Conservation (phyloP, 2,797 vertebrate genomes). For the Argya squamiceps region DNA sequence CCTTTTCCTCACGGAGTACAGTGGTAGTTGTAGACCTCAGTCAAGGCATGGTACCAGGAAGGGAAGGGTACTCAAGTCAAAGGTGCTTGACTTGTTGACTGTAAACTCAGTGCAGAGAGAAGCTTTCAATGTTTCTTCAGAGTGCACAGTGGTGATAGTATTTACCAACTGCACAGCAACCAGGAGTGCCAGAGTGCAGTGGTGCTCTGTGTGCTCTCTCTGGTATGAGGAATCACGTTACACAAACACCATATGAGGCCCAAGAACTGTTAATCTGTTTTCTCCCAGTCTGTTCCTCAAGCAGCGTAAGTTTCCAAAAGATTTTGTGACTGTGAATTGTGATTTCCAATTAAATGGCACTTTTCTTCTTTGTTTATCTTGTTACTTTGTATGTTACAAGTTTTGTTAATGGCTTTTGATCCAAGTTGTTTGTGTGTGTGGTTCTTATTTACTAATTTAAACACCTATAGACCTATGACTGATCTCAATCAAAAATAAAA, state of each 20-base stretch:
- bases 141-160: neutral
- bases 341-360: neutral
- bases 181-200: neutral
- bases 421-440: neutral
- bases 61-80: neutral
- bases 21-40: neutral
- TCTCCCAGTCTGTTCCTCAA: neutral
- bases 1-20: neutral
- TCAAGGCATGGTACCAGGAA: neutral
- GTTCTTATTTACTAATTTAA: neutral
- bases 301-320: neutral
- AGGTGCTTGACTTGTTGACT: neutral
- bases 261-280: neutral
- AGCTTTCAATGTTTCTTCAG: neutral
- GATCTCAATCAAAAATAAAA: neutral
- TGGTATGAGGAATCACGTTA: neutral
- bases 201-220: neutral
- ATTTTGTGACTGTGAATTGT: neutral
- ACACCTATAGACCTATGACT: neutral
- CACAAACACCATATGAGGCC: neutral
- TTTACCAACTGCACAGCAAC: neutral
- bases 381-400: neutral
- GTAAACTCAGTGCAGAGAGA: neutral
- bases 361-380: neutral
- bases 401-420: neutral